Evolutionary conservation across 2,797 vertebrate genomes (phyloP).

Genomic region (Cynodonichthys magdalenae): DNA sequence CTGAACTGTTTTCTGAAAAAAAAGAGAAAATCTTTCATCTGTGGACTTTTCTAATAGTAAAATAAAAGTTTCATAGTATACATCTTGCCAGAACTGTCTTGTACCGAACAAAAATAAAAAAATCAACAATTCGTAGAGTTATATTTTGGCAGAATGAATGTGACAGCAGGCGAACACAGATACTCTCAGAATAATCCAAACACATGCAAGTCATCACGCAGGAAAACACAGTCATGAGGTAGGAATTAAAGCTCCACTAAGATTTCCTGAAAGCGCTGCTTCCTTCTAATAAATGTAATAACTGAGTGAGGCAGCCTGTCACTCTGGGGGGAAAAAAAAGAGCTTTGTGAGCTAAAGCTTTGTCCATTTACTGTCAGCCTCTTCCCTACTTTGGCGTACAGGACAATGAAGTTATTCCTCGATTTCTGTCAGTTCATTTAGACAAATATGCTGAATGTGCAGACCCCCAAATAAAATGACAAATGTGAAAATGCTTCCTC

Average conservation of each 20-base stretch:
- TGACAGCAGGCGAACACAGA: slow-evolving; percentile 20
- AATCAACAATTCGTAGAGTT: slow-evolving; percentile 12
- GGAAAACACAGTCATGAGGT: slow-evolving; percentile 69
- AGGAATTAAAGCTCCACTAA: slow-evolving; percentile 58
- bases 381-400: slow-evolving; percentile 25
- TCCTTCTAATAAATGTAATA: slow-evolving; percentile 68
- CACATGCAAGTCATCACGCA: slow-evolving; percentile 59
- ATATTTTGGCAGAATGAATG: slow-evolving; percentile 25
- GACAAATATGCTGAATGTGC: neutral
- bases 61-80: too few species aligned
- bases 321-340: slow-evolving; percentile 32
- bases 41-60: neutral
- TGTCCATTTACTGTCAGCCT: slow-evolving; percentile 46
- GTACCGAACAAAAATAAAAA: slow-evolving; percentile 14
- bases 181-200: slow-evolving; percentile 29
- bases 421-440: neutral
- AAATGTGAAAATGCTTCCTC: too few species aligned
- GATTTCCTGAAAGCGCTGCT: slow-evolving; percentile 55
- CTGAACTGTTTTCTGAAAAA: neutral
- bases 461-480: neutral
- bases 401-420: slow-evolving; percentile 30
- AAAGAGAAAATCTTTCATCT: neutral
- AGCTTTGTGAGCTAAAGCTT: slow-evolving; percentile 30
- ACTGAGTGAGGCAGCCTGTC: slow-evolving; percentile 54
- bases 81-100: neutral